These are phyloP conservation scores for Coracopsis vasa DNA, from an alignment of 2,113 vertebrate genomes.

Conservation along the genomic window DNA sequence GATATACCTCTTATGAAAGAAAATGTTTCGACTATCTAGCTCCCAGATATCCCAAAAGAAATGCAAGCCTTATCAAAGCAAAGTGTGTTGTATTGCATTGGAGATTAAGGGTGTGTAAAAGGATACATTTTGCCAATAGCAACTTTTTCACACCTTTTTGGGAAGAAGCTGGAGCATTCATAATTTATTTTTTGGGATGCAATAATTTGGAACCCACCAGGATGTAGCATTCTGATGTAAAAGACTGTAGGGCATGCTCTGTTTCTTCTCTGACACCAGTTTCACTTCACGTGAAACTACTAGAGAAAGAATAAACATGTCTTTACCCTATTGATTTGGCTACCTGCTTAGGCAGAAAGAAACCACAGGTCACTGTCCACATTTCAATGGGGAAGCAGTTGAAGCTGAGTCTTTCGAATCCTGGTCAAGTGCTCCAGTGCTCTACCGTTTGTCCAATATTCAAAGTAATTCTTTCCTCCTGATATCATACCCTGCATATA, in stretches of 20 bases:
- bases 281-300: background rate
- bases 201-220: background rate
- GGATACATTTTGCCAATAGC: background rate
- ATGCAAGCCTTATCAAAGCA: background rate
- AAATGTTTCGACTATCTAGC: background rate
- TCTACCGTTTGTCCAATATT: background rate
- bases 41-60: background rate
- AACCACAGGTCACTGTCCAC: background rate
- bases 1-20: background rate
- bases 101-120: background rate
- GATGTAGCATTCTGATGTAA: background rate
- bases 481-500: background rate
- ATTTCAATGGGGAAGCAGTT: background rate
- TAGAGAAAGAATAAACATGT: background rate
- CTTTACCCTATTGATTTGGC: background rate
- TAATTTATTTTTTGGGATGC: fast-evolving
- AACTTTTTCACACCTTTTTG: background rate
- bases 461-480: background rate
- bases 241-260: background rate
- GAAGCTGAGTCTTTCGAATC: background rate
- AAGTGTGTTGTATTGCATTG: background rate
- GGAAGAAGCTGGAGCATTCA: background rate
- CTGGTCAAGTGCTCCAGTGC: background rate
- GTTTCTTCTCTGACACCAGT: background rate
- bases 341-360: background rate